Evolutionary conservation across 2,888 invertebrate genomes (phyloP).

Genomic region (Myathropa florea): DNA sequence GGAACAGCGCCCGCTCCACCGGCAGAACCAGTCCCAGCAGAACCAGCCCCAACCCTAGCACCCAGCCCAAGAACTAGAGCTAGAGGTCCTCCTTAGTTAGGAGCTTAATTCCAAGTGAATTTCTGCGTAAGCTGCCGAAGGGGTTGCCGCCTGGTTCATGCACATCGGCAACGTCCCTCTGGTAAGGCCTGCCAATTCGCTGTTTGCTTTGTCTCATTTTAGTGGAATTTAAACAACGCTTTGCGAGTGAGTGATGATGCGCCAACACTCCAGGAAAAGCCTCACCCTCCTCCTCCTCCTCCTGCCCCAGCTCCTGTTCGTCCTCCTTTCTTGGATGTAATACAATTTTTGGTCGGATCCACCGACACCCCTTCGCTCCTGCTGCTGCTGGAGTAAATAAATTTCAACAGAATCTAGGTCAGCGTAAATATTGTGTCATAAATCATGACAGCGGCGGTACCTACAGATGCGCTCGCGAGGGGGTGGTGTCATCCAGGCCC

Average conservation of each 20-base stretch:
- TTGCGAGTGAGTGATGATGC: constrained; percentile 18
- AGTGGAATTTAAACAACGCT: constrained; percentile 58
- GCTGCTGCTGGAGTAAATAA: constrained; percentile 45
- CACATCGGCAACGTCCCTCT: no score
- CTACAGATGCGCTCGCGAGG: neutral
- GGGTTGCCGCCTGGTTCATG: neutral
- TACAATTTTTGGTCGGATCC: constrained; percentile 10
- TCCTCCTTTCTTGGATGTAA: constrained; percentile 14
- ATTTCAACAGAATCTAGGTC: constrained; percentile 38
- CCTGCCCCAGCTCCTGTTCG: no score
- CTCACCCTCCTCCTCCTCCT: no score
- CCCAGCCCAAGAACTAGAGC: neutral
- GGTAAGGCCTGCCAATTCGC: neutral
- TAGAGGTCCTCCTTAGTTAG: constrained; percentile 1
- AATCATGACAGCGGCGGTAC: neutral
- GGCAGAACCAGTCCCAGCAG: neutral
- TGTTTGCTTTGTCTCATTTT: constrained; percentile 55
- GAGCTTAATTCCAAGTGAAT: constrained; percentile 43
- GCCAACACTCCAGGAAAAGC: neutral
- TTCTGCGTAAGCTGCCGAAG: neutral
- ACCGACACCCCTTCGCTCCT: no score
- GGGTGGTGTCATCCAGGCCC: neutral
- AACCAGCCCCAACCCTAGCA: no score
- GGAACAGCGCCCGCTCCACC: no score
- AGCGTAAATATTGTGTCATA: constrained; percentile 17